These are phyloP conservation scores for Nansenia antarctica DNA, from an alignment of 2,113 vertebrate species.

Conservation along the genomic window DNA sequence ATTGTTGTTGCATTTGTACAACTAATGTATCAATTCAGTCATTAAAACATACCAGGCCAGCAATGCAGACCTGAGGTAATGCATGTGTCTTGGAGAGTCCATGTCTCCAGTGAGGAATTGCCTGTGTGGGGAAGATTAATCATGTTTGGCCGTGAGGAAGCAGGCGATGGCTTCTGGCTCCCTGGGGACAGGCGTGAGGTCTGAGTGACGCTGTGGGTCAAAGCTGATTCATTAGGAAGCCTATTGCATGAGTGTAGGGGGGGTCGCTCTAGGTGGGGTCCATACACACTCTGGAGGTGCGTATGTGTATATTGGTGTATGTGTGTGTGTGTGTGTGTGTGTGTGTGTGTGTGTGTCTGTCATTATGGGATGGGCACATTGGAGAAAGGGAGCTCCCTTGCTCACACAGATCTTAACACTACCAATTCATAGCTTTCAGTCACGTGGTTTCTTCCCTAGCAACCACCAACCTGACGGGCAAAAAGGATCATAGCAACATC, in stretches of 20 bases:
- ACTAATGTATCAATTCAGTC: conserved; percentile 21
- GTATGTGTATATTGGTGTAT: too few species aligned
- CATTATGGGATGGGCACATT: not conserved
- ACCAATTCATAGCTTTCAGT: too few species aligned
- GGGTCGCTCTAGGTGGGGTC: not conserved
- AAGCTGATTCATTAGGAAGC: conserved; percentile 40
- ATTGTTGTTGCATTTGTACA: conserved; percentile 3
- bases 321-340: not conserved
- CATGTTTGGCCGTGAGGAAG: conserved; percentile 16
- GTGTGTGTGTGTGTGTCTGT: not conserved
- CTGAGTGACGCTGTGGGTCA: conserved; percentile 27
- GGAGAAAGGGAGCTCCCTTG: not conserved
- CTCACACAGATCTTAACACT: not conserved
- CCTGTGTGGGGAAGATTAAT: conserved; percentile 23
- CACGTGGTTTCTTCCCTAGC: too few species aligned
- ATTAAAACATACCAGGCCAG: conserved; percentile 10
- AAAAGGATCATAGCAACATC: too few species aligned
- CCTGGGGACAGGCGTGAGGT: not conserved
- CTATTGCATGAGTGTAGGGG: conserved; percentile 19
- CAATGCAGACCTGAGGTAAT: conserved; percentile 10
- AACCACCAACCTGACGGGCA: too few species aligned
- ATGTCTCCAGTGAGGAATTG: conserved; percentile 21
- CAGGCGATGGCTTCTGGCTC: conserved; percentile 6
- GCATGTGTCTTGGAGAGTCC: conserved; percentile 17
- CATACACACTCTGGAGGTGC: not conserved